Evolutionary conservation across 2,797 vertebrate genomes (phyloP).

Genomic region (Schizopygopsis pylzovi): DNA sequence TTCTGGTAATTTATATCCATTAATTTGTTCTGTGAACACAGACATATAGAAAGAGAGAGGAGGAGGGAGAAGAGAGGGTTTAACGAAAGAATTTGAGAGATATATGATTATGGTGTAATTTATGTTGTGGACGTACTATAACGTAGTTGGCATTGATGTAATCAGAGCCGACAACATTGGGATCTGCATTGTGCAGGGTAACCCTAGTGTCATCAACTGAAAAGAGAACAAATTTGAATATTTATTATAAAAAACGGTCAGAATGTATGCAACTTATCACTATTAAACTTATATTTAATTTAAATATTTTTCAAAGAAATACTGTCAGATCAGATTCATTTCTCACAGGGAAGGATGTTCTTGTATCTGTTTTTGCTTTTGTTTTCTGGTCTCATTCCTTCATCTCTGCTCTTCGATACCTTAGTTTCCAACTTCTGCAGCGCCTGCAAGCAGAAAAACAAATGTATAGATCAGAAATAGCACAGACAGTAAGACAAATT

Average conservation of each 20-base stretch:
- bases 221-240: conserved; percentile 27
- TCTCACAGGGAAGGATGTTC: conserved; percentile 97
- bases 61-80: conserved; percentile 1
- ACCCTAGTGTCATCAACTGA: conserved; percentile 95
- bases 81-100: background rate
- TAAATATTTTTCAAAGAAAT: background rate
- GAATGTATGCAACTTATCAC: background rate
- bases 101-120: background rate
- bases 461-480: conserved; percentile 6
- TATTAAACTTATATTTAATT: background rate
- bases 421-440: conserved; percentile 94
- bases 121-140: conserved; percentile 76
- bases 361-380: conserved; percentile 99
- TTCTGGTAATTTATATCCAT: conserved; percentile 75
- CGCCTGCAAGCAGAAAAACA: conserved; percentile 73
- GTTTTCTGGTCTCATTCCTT: conserved; percentile 95
- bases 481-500: conserved; percentile 16
- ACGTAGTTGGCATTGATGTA: conserved; percentile 97
- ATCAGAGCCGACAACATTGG: conserved; percentile 85
- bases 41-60: conserved; percentile 37
- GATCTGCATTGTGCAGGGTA: conserved; percentile 80
- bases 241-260: background rate
- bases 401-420: conserved; percentile 89
- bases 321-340: background rate
- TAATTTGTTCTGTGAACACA: conserved; percentile 73